A percentile compares a stretch with the other conserved stretches of the same genome.
phyloP scores from a whole-genome alignment of 2,888 invertebrate genomes.

The Agrotis ipsilon region DNA sequence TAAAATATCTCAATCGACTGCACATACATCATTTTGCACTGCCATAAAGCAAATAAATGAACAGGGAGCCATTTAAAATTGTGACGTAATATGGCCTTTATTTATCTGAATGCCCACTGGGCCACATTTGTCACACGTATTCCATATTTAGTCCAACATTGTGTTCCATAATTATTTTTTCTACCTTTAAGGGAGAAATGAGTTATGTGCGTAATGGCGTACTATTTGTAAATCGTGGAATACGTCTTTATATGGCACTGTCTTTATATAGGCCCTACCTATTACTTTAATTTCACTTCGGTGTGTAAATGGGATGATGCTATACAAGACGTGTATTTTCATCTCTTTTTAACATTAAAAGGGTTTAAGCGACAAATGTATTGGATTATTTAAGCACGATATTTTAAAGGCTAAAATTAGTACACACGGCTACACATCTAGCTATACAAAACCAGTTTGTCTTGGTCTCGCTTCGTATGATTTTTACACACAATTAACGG shows the following conservation, averaged over 20 bases:
- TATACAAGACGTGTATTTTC: too few species aligned
- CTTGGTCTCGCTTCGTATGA: too few species aligned
- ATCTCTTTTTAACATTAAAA: too few species aligned
- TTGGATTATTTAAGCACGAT: slow-evolving; percentile 8
- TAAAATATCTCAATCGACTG: slow-evolving; percentile 34
- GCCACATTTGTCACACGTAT: slow-evolving; percentile 52
- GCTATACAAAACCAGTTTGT: too few species aligned
- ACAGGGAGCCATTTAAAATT: slow-evolving; percentile 45
- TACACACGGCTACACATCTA: too few species aligned
- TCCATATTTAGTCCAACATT: slow-evolving; percentile 59
- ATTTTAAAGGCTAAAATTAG: background rate
- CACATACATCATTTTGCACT: slow-evolving; percentile 44
- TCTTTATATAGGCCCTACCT: background rate
- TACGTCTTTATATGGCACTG: slow-evolving; percentile 23
- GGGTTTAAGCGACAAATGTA: background rate
- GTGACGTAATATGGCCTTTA: slow-evolving; percentile 35
- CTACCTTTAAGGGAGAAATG: slow-evolving; percentile 32
- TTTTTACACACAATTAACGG: too few species aligned
- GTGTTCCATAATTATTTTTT: slow-evolving; percentile 49
- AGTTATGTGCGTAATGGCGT: slow-evolving; percentile 26
- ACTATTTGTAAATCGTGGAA: slow-evolving; percentile 35
- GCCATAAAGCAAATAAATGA: slow-evolving; percentile 51
- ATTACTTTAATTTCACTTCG: background rate
- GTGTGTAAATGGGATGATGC: background rate
- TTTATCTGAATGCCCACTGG: slow-evolving; percentile 40